A percentile compares a stretch with the other conserved stretches of the same genome.
These are phyloP conservation scores for Lerema accius DNA, from an alignment of 1,140 invertebrate species.

Conservation along the genomic window DNA sequence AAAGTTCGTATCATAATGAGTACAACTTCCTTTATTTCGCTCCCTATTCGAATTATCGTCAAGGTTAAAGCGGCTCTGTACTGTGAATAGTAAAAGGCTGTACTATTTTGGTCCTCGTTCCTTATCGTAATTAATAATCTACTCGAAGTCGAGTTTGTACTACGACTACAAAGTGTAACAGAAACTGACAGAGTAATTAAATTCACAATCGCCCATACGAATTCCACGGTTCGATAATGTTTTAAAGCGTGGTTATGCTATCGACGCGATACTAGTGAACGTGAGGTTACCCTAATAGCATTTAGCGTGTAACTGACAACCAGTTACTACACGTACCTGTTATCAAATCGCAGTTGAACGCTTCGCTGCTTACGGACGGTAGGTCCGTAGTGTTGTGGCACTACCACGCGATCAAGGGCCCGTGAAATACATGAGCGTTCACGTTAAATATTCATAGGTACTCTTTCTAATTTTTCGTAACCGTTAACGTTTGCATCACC, in stretches of 20 bases:
- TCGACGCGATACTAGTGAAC: neutral
- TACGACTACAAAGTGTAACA: neutral
- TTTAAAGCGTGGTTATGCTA: neutral
- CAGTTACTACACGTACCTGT: conserved; percentile 39
- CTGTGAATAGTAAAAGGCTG: conserved; percentile 9
- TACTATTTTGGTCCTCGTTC: neutral
- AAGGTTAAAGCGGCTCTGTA: conserved; percentile 4
- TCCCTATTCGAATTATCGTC: neutral
- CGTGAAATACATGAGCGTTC: conserved; percentile 59
- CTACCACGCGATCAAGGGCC: conserved; percentile 58
- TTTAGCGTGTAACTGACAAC: conserved; percentile 31
- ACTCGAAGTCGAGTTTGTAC: neutral
- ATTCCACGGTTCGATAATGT: conserved; percentile 11
- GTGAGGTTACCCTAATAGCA: conserved; percentile 44
- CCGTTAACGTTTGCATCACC: conserved; percentile 13
- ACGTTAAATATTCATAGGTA: conserved; percentile 39
- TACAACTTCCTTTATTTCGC: conserved; percentile 2
- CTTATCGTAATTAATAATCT: conserved; percentile 32
- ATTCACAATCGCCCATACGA: conserved; percentile 1
- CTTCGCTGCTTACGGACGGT: conserved; percentile 56
- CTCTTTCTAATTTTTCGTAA: conserved; percentile 29
- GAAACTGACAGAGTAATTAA: conserved; percentile 6
- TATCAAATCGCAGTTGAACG: conserved; percentile 65
- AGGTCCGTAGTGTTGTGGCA: conserved; percentile 1
- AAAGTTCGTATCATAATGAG: neutral